A percentile compares a stretch with the other conserved stretches of the same genome.
phyloP scores from a whole-genome alignment of 2,113 vertebrate genomes.

The Urocitellus parryii region DNA sequence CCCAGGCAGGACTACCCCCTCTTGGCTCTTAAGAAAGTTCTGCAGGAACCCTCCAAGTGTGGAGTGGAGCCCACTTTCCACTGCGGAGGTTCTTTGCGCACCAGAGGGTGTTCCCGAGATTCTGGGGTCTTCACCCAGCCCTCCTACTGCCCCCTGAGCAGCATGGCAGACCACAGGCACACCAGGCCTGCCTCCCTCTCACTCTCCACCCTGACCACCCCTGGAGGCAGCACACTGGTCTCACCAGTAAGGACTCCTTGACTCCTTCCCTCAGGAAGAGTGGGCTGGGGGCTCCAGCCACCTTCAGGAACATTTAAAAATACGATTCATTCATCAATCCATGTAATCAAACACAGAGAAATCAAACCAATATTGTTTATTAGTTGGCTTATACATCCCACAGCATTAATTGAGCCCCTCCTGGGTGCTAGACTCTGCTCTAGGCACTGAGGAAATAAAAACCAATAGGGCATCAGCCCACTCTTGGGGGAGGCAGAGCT shows the following conservation, averaged over 20 bases:
- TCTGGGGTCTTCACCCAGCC: background rate
- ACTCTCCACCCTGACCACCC: too few relatives aligned
- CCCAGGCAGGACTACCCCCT: background rate
- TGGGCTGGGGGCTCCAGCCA: background rate
- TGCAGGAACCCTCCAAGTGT: background rate
- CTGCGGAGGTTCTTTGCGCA: background rate
- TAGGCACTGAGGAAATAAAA: background rate
- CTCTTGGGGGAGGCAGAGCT: background rate
- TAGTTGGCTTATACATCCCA: constrained; percentile 8
- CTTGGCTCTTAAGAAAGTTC: background rate
- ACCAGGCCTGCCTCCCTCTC: background rate
- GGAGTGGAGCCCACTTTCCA: background rate
- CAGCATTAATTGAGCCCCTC: background rate
- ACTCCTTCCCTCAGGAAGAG: background rate
- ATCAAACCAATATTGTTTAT: constrained; percentile 44
- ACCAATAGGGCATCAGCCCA: background rate
- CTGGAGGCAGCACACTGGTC: background rate
- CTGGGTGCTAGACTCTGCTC: background rate
- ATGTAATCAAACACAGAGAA: constrained; percentile 45
- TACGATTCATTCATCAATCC: constrained; percentile 10
- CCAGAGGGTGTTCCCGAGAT: background rate
- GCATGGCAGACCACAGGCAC: background rate
- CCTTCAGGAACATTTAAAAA: background rate
- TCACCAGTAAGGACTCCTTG: background rate
- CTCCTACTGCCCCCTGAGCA: background rate